Evolutionary conservation across 1,140 invertebrate species (phyloP).

Genomic region (Heliconius eleuchia): DNA sequence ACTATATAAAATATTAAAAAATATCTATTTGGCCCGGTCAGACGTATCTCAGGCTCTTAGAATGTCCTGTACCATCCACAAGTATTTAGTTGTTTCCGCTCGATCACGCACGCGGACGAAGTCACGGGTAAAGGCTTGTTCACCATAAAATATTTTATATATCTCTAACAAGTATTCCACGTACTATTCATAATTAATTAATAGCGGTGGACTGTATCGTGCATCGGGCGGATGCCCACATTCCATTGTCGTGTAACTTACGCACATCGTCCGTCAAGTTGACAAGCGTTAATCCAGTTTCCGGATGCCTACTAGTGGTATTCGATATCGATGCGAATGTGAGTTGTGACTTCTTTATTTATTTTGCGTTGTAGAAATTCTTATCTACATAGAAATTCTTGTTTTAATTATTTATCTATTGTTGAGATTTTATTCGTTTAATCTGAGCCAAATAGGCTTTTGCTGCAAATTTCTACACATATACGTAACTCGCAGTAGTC

Average conservation of each 20-base stretch:
- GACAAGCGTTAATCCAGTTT: conserved; percentile 80
- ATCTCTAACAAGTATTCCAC: conserved; percentile 1
- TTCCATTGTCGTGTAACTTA: conserved; percentile 78
- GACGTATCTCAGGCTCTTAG: too few species aligned
- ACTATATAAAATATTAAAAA: too few species aligned
- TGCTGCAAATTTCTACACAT: not conserved
- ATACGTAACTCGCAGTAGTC: too few species aligned
- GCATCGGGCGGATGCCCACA: conserved; percentile 66
- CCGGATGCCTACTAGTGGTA: conserved; percentile 61
- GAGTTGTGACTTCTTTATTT: not conserved
- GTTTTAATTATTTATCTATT: not conserved
- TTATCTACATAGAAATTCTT: not conserved
- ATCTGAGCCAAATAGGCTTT: not conserved
- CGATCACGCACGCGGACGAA: too few species aligned
- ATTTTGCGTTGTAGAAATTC: not conserved
- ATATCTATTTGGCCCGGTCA: too few species aligned
- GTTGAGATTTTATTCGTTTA: not conserved
- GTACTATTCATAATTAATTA: conserved; percentile 50
- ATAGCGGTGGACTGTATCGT: conserved; percentile 63
- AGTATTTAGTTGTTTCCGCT: too few species aligned
- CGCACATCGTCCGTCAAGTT: conserved; percentile 79
- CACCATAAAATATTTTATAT: not conserved
- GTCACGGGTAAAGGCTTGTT: too few species aligned
- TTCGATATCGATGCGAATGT: conserved; percentile 13
- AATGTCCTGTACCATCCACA: too few species aligned